Evolutionary conservation across 92 coral and sea anemone genomes (phyloP), one percentile per base, ranked within the genome.

Genomic region (Isaurus tuberculatus): DNA sequence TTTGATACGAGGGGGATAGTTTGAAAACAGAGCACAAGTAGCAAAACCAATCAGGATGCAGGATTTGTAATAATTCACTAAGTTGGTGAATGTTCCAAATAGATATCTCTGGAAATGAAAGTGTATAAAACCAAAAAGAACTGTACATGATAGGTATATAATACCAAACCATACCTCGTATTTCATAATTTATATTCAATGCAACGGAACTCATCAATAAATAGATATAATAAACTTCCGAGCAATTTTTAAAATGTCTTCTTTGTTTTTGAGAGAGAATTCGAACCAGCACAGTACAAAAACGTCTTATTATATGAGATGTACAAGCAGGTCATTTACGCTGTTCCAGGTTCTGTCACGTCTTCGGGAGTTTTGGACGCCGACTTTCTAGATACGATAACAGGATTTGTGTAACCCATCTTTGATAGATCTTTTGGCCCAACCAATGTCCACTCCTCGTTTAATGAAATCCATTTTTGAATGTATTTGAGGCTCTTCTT

Each of bases 381-480:
- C 0, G 89, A 85, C 78, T 93, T 91, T 57, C 73, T 74, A 57
- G 98, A 91, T 25, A 81, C 86, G 14, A 89, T 93, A n/a, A 91
- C 84, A 20, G 70, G 82, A 72, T 93, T 93, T n/a, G 92, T 84
- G 36, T 93, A 84, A 0, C 98, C 98, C 23, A 91, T 33, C 25
- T 73, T 85, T 1, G 58, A 65, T 22, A 84, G 61, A 66, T 95
- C 86, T 34, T 71, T 74, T 1, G 92, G 83, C 0, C 92, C 94
- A 14, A 89, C 90, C n/a, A 95, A 80, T 4, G 86, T 93, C 98
- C 98, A 95, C 33, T 93, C 98, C 58, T 95, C 95, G 75, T 95
- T 95, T 3, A 93, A 84, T 0, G 95, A 94, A 61, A 95, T 81
- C 98, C 97, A 94, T 73, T 91, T 92, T 48, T 89, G 86, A 15